Evolutionary conservation across 2,797 vertebrate genomes (phyloP).

Genomic region (Phataginus tetradactyla): DNA sequence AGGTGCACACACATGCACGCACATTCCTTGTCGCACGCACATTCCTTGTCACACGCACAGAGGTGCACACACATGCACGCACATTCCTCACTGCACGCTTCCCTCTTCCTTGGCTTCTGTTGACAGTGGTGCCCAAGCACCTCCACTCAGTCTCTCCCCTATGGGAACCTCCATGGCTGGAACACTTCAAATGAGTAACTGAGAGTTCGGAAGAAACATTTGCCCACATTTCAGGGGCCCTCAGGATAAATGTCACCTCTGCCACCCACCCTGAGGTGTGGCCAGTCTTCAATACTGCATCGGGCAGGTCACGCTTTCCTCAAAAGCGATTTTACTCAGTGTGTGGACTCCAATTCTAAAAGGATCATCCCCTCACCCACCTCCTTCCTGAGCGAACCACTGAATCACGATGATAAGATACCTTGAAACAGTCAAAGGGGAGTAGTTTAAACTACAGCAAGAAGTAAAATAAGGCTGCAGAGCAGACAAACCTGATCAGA

Average conservation of each 20-base stretch:
- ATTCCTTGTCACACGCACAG: neutral
- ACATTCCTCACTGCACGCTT: neutral
- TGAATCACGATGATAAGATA: neutral
- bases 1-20: neutral
- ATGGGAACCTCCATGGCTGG: neutral
- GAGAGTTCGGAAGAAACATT: neutral
- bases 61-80: neutral
- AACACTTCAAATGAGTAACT: neutral
- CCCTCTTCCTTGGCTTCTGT: neutral
- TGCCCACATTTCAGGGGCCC: neutral
- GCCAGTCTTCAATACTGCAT: constrained; percentile 15
- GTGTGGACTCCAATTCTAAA: neutral
- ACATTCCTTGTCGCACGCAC: neutral
- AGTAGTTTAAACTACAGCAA: neutral
- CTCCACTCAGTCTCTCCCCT: neutral
- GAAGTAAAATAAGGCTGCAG: constrained; percentile 2
- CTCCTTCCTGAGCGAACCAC: neutral
- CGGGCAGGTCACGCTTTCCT: neutral
- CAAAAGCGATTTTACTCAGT: neutral
- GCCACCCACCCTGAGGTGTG: neutral
- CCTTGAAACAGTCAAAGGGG: neutral
- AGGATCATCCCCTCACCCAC: neutral
- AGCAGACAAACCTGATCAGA: neutral
- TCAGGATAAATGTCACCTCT: too few relatives aligned
- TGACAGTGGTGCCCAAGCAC: neutral